Percentiles rank a stretch among this genome's conserved stretches.
Evolutionary conservation across 2,113 vertebrate species (phyloP).

Genomic region (Stomatorhinus ivindoensis): DNA sequence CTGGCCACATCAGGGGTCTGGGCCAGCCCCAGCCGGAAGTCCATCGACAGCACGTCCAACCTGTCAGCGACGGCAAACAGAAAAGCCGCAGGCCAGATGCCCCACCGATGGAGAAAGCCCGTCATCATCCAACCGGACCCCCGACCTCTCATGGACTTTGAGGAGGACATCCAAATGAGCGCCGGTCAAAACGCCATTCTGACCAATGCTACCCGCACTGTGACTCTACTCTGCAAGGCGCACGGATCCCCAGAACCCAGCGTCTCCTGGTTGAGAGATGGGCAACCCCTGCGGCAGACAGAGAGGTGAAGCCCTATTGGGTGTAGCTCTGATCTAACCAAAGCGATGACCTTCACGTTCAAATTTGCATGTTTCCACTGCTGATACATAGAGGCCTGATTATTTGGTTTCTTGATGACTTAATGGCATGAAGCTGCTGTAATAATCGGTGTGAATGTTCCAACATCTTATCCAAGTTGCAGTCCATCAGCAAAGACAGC

Average conservation of each 20-base stretch:
- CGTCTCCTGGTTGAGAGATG: conserved; percentile 78
- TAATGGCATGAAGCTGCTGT: neutral
- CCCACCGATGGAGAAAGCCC: conserved; percentile 34
- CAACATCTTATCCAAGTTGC: neutral
- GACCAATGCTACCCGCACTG: conserved; percentile 56
- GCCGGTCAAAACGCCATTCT: conserved; percentile 65
- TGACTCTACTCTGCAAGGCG: conserved; percentile 66
- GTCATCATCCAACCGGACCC: conserved; percentile 58
- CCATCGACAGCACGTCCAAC: conserved; percentile 47
- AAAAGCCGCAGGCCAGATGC: conserved; percentile 13
- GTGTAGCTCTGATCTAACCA: neutral
- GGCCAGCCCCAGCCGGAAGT: conserved; percentile 19
- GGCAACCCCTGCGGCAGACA: conserved; percentile 56
- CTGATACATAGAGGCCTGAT: neutral
- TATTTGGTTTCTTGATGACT: neutral
- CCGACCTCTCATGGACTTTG: conserved; percentile 52
- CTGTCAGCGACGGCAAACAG: conserved; percentile 39
- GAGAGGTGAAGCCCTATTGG: conserved; percentile 47
- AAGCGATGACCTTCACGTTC: neutral
- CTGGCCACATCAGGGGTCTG: conserved; percentile 40
- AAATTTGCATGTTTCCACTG: neutral
- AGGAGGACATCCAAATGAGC: conserved; percentile 61
- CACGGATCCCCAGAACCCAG: conserved; percentile 46
- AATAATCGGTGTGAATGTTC: neutral
- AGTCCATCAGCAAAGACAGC: neutral